Percentiles rank a stretch among this genome's conserved stretches.
These are phyloP conservation scores for Brachionichthys hirsutus DNA, from an alignment of 2,113 vertebrate species.

Conservation along the genomic window DNA sequence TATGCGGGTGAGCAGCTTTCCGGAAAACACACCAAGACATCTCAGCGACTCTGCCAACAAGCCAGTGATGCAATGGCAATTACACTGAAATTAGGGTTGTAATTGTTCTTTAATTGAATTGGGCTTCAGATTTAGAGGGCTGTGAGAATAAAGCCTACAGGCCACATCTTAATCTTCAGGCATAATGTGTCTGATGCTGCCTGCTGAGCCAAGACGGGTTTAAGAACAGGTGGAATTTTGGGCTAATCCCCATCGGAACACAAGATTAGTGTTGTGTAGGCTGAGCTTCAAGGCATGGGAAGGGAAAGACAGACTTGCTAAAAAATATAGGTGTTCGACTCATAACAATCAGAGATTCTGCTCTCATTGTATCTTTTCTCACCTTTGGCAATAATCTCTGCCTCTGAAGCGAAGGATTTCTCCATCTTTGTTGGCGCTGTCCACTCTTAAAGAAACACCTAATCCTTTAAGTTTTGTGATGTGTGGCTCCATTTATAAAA, in stretches of 20 bases:
- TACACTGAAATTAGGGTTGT: constrained; percentile 40
- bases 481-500: neutral
- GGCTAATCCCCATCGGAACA: constrained; percentile 59
- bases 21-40: constrained; percentile 60
- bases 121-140: constrained; percentile 17
- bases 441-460: neutral
- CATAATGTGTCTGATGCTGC: constrained; percentile 38
- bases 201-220: constrained; percentile 42
- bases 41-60: constrained; percentile 53
- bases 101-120: constrained; percentile 62
- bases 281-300: constrained; percentile 30
- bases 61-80: constrained; percentile 56
- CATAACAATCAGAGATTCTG: constrained; percentile 40
- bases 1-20: constrained; percentile 57
- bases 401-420: neutral
- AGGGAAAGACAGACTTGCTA: constrained; percentile 12
- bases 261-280: constrained; percentile 48
- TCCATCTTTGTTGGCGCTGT: constrained; percentile 1
- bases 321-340: constrained; percentile 31
- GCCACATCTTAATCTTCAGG: constrained; percentile 39
- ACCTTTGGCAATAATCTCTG: constrained; percentile 20
- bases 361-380: constrained; percentile 6
- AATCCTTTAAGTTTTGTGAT: neutral
- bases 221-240: constrained; percentile 56
- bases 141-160: constrained; percentile 41